phyloP scores from a whole-genome alignment of 2,888 invertebrate species.

The Trissonchulus sp. region DNA sequence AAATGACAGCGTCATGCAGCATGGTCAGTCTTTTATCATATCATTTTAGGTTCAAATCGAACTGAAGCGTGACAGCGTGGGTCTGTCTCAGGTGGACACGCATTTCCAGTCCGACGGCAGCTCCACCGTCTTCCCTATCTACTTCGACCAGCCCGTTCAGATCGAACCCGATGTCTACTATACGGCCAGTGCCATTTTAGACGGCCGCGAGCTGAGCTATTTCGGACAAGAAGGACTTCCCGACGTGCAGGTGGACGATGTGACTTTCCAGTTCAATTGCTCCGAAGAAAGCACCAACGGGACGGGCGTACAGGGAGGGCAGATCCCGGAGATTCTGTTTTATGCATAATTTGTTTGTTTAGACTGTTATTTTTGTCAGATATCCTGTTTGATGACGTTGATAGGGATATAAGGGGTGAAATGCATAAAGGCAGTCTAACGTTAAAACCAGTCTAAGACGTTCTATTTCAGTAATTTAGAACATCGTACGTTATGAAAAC shows the following conservation, averaged over 20 bases:
- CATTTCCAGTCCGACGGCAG: constrained; percentile 72
- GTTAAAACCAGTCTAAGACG: too few relatives aligned
- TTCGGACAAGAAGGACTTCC: constrained; percentile 77
- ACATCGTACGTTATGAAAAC: too few relatives aligned
- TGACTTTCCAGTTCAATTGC: constrained; percentile 93
- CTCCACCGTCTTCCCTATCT: constrained; percentile 87
- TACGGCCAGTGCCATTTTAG: constrained; percentile 87
- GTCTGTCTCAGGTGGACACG: constrained; percentile 57
- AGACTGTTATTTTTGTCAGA: too few relatives aligned
- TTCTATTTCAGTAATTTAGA: too few relatives aligned
- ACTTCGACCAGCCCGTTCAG: constrained; percentile 67
- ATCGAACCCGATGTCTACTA: constrained; percentile 86
- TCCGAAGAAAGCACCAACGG: constrained; percentile 95
- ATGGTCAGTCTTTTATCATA: not conserved
- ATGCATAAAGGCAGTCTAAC: too few relatives aligned
- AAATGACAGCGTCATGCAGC: too few relatives aligned
- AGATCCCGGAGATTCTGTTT: constrained; percentile 92
- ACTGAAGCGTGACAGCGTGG: constrained; percentile 75
- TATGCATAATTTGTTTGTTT: constrained; percentile 65
- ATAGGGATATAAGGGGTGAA: too few relatives aligned
- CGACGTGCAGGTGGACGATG: constrained; percentile 49
- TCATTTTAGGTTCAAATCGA: constrained; percentile 70
- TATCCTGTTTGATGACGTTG: too few relatives aligned
- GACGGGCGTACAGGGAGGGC: constrained; percentile 92
- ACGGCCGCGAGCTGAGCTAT: constrained; percentile 87